A percentile compares a stretch with the other conserved stretches of the same genome.
Conservation (phyloP, 2,888 invertebrate species). For the Brenthis ino region DNA sequence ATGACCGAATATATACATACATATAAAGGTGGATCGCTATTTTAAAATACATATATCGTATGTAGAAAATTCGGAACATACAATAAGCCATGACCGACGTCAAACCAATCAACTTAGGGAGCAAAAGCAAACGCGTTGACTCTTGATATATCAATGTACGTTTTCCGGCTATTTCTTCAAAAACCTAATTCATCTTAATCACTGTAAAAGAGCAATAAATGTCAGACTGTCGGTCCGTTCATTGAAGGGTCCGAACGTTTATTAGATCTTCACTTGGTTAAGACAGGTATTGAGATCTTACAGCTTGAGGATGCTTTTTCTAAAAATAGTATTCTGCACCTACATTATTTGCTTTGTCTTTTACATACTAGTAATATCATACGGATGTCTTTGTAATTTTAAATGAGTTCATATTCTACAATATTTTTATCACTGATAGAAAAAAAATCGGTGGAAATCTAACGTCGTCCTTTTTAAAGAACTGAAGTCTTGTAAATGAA, state of each 20-base stretch:
- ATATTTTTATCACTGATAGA: no score
- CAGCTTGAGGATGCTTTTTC: neutral
- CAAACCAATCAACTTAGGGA: neutral
- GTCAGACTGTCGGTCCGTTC: conserved; percentile 18
- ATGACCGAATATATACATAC: no score
- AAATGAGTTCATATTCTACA: no score
- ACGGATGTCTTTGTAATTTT: no score
- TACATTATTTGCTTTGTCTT: no score
- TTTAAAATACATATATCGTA: no score
- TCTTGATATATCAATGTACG: conserved; percentile 13
- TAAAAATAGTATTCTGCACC: neutral
- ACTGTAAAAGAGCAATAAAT: conserved; percentile 21
- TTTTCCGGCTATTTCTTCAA: conserved; percentile 5
- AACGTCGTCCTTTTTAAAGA: no score
- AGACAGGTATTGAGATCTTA: conserved; percentile 19
- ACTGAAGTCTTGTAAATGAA: no score
- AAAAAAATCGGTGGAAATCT: no score
- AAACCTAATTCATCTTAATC: conserved; percentile 25
- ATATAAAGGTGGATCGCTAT: no score
- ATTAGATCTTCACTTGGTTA: conserved; percentile 15
- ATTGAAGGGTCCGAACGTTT: conserved; percentile 14
- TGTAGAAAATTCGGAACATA: neutral
- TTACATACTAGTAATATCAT: no score
- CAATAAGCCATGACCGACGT: neutral
- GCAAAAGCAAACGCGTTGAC: conserved; percentile 1